Percentiles rank a stretch among this genome's conserved stretches.
Evolutionary conservation across 1,140 invertebrate genomes (phyloP).

Genomic region (Dinothrombium tinctorium): DNA sequence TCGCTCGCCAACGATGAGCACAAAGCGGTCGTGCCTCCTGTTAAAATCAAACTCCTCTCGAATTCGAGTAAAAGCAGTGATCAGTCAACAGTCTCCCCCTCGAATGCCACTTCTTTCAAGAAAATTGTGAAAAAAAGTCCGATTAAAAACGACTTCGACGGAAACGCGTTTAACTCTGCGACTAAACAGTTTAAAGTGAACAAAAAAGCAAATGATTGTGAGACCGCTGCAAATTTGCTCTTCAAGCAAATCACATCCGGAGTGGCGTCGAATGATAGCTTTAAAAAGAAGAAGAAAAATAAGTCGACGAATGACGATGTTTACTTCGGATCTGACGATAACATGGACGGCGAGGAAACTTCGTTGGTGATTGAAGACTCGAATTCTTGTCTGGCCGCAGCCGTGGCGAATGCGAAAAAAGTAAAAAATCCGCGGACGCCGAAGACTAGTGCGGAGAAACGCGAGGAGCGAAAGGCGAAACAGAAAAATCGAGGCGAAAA

Average conservation of each 20-base stretch:
- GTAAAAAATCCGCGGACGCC: slow-evolving; percentile 6
- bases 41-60: too few relatives aligned
- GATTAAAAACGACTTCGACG: too few relatives aligned
- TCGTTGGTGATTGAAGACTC: background rate
- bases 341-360: slow-evolving; percentile 1
- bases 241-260: slow-evolving; percentile 8
- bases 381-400: background rate
- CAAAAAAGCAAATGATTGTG: slow-evolving; percentile 1
- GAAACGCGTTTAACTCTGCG: too few relatives aligned
- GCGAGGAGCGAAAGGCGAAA: slow-evolving; percentile 31
- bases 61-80: too few relatives aligned
- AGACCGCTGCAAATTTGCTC: slow-evolving; percentile 4
- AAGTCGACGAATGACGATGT: slow-evolving; percentile 4
- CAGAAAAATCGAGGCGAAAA: background rate
- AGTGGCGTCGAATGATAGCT: too few relatives aligned
- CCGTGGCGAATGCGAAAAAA: background rate
- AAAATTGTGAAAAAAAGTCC: too few relatives aligned
- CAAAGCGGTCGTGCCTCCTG: too few relatives aligned
- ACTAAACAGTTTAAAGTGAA: slow-evolving; percentile 2
- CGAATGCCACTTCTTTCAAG: too few relatives aligned
- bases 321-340: slow-evolving; percentile 2
- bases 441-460: slow-evolving; percentile 7
- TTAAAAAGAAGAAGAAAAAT: too few relatives aligned
- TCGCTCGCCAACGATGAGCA: too few relatives aligned
- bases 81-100: too few relatives aligned